Base-by-base conservation (phyloP, 2,113 vertebrate species). In the Archocentrus centrarchus region DNA sequence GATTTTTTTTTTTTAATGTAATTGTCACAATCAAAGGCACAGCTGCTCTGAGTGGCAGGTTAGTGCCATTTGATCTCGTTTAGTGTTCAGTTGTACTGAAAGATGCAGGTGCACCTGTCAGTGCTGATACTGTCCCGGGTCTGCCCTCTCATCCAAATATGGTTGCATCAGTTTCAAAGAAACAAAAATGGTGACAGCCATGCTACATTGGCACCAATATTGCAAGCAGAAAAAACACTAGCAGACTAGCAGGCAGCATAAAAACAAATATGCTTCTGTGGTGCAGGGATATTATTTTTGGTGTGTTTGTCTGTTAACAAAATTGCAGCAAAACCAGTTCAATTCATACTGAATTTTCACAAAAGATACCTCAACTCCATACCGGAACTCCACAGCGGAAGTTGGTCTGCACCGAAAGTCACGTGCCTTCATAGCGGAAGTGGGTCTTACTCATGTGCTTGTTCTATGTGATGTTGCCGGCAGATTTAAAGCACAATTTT, bases 171-270 rank as follows among this genome's bases (percentile, higher is more conserved):
- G 27, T 47, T 47, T 47, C 44, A 68, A 47, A 22, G 39, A 68
- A 47, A 68, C 14, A 27, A 68, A 68, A 27, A 27, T 27, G 0
- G 64, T 22, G 47, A 68, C 24, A 30, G 64, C 18, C 64, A 50
- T 50, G 2, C 64, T 68, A 47, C 13, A 13, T 14, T 47, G 64
- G 64, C 64, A 68, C 17, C 15, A 68, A 11, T 3, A 50, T 68
- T 50, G 11, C 22, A 30, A 68, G 41, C 15, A 68, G 22, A 41
- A 50, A 22, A 50, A 47, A 32, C 11, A 47, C 41, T 47, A 68
- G 41, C 64, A 0, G 0, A 47, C 2, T 0, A 30, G 41, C 47
- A 4, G 5, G 64, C 1, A 68, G 64, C 15, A 50, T 50, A 30
- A 50, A 30, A 30, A 11, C 27, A 11, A 24, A 27, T 2, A 27